Evolutionary conservation across 37 sponge, comb jelly and placozoan species (phyloP).

Genomic region (Ianthella basta): DNA sequence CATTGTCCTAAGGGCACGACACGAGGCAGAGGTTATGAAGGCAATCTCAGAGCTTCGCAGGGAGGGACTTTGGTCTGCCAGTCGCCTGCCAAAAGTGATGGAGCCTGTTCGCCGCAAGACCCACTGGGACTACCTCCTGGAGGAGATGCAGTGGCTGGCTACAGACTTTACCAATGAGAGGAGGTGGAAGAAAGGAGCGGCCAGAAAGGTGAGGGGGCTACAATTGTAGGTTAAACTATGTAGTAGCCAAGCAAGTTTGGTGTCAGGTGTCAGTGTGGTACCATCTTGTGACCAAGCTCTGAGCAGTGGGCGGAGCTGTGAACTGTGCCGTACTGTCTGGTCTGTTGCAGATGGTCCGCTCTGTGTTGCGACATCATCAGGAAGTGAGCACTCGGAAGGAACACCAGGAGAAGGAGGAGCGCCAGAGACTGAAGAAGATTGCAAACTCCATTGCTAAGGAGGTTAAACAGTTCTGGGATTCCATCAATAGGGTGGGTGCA

Average conservation of each 20-base stretch:
- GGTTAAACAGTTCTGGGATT: slow-evolving; percentile 88
- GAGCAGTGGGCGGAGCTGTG: too few relatives aligned
- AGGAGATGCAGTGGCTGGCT: slow-evolving; percentile 98
- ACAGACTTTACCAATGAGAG: slow-evolving; percentile 95
- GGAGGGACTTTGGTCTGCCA: slow-evolving; percentile 94
- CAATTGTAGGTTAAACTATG: neutral
- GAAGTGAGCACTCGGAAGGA: slow-evolving; percentile 65
- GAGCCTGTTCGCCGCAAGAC: slow-evolving; percentile 79
- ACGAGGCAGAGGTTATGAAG: slow-evolving; percentile 88
- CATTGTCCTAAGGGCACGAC: slow-evolving; percentile 89
- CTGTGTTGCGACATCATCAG: slow-evolving; percentile 74
- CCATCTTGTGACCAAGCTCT: too few relatives aligned
- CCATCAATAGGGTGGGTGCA: slow-evolving; percentile 65
- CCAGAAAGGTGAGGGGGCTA: slow-evolving; percentile 65
- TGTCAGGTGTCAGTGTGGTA: slow-evolving; percentile 14
- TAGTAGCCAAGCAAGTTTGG: neutral
- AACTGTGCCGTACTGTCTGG: neutral
- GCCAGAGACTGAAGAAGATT: slow-evolving; percentile 74
- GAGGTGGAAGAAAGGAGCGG: slow-evolving; percentile 89
- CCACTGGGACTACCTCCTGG: slow-evolving; percentile 95
- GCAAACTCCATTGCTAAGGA: slow-evolving; percentile 93
- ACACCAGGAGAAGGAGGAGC: slow-evolving; percentile 74
- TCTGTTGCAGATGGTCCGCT: slow-evolving; percentile 59
- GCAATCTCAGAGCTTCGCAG: slow-evolving; percentile 85
- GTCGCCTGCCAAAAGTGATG: slow-evolving; percentile 91